These are phyloP conservation scores for Ceratitis capitata DNA, from an alignment of 1,140 invertebrate species.

Conservation along the genomic window DNA sequence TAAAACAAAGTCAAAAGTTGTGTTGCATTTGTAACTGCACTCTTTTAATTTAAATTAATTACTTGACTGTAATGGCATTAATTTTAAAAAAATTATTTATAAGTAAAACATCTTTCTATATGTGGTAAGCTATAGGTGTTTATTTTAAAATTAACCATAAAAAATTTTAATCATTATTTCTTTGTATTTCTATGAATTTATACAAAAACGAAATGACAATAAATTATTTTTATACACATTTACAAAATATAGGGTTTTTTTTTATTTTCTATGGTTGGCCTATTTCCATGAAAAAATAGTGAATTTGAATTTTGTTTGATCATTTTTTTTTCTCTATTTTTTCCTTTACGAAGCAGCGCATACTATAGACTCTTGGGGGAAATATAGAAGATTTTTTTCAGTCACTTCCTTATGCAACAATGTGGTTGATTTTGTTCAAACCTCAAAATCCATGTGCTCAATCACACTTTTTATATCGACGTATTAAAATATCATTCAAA, in stretches of 20 bases:
- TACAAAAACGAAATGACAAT: not conserved
- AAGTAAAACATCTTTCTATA: not conserved
- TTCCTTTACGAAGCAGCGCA: too few species aligned
- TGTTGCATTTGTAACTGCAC: not conserved
- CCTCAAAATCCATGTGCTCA: too few species aligned
- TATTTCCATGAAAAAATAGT: too few species aligned
- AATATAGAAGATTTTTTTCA: too few species aligned
- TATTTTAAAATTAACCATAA: not conserved
- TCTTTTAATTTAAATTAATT: not conserved
- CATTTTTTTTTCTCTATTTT: too few species aligned
- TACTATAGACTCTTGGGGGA: too few species aligned
- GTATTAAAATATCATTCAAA: too few species aligned
- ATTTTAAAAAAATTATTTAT: not conserved
- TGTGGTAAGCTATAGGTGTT: not conserved
- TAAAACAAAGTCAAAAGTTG: not conserved
- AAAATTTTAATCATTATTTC: not conserved
- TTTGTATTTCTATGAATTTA: not conserved
- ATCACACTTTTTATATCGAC: too few species aligned
- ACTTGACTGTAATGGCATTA: too few species aligned
- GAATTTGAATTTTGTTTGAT: too few species aligned
- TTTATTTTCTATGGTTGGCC: not conserved
- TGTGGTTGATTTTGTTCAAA: too few species aligned
- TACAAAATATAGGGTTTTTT: not conserved
- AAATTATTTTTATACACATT: not conserved
- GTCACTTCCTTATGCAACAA: too few species aligned